Evolutionary conservation across 2,888 invertebrate genomes (phyloP).

Genomic region (Formica aserva): DNA sequence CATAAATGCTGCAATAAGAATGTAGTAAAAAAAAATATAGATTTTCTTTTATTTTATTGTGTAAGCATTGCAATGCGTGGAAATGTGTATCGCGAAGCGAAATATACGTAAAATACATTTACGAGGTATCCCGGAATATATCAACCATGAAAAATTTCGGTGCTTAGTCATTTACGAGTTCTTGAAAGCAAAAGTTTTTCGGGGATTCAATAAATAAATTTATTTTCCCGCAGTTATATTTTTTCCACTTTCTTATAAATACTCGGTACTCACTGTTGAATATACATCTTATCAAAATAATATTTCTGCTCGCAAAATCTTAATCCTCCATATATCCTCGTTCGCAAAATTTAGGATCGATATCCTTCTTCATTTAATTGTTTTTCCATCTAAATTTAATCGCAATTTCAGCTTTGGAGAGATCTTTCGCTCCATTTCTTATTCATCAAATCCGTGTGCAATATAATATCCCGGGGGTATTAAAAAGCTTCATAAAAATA

Average conservation of each 20-base stretch:
- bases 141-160: constrained; percentile 44
- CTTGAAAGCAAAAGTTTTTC: constrained; percentile 43
- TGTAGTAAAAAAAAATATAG: background rate
- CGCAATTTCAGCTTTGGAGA: background rate
- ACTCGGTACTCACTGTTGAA: background rate
- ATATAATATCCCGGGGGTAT: background rate
- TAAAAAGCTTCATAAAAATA: background rate
- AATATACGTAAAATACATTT: constrained; percentile 33
- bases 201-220: constrained; percentile 5
- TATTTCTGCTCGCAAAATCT: constrained; percentile 14
- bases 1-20: background rate
- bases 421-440: background rate
- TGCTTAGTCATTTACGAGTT: constrained; percentile 36
- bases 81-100: background rate
- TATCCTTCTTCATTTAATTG: background rate
- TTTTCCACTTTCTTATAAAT: background rate
- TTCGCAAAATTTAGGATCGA: constrained; percentile 2
- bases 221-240: constrained; percentile 9
- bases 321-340: background rate
- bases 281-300: constrained; percentile 6
- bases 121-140: constrained; percentile 29
- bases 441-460: background rate
- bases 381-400: background rate
- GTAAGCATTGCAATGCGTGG: background rate
- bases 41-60: background rate